These are phyloP conservation scores for Perca schrenkii DNA, from an alignment of 2,113 vertebrate genomes.

Conservation along the genomic window DNA sequence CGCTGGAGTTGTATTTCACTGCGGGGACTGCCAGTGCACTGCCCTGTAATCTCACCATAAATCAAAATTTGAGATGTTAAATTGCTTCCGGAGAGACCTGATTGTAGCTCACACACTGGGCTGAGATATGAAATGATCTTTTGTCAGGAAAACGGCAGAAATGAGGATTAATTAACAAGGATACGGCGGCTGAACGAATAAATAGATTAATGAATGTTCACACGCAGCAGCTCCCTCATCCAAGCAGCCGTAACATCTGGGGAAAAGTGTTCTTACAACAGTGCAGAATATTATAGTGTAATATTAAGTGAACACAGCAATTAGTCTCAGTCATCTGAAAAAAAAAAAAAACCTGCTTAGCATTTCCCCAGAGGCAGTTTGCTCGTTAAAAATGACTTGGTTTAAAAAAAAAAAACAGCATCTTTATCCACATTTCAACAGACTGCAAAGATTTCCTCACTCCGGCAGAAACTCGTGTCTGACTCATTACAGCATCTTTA, in stretches of 20 bases:
- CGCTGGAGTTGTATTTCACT: slow-evolving; percentile 29
- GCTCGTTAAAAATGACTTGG: slow-evolving; percentile 24
- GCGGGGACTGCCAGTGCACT: slow-evolving; percentile 9
- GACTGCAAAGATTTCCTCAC: slow-evolving; percentile 31
- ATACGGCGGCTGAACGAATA: not conserved
- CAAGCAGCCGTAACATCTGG: not conserved
- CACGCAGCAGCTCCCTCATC: not conserved
- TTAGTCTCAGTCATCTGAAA: not conserved
- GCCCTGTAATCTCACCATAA: slow-evolving; percentile 31
- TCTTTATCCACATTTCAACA: slow-evolving; percentile 33
- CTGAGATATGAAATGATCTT: slow-evolving; percentile 32
- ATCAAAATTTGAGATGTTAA: slow-evolving; percentile 28
- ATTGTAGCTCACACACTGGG: not conserved
- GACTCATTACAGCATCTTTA: slow-evolving; percentile 64
- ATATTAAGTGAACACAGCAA: slow-evolving; percentile 19
- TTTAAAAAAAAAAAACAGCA: slow-evolving; percentile 14
- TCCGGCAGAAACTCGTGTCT: slow-evolving; percentile 34
- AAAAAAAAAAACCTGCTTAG: not conserved
- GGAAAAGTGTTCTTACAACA: not conserved
- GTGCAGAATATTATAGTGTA: slow-evolving; percentile 23
- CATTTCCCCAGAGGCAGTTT: slow-evolving; percentile 27
- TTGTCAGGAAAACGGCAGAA: slow-evolving; percentile 6
- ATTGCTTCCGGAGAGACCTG: not conserved
- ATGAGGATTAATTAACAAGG: slow-evolving; percentile 32
- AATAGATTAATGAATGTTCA: slow-evolving; percentile 14